Conservation (phyloP, 2,113 vertebrate species). For the Illadopsis cleaveri region DNA sequence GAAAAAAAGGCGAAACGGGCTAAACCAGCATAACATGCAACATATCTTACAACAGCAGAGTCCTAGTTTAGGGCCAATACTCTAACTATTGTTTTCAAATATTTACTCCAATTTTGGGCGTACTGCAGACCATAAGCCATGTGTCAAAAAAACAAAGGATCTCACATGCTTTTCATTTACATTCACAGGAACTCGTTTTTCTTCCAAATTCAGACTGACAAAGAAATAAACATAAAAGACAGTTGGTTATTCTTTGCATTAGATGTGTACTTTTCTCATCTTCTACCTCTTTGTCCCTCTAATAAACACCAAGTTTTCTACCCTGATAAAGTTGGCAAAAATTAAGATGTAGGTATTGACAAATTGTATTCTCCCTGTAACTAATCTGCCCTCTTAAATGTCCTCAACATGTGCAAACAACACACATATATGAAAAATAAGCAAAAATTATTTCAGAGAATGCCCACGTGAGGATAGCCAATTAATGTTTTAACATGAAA, state of each 20-base stretch:
- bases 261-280: background rate
- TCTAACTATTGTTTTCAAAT: background rate
- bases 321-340: background rate
- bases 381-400: background rate
- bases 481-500: background rate
- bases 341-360: background rate
- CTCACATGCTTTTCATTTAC: background rate
- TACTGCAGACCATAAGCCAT: background rate
- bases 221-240: background rate
- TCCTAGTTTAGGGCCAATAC: background rate
- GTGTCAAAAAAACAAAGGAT: background rate
- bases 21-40: background rate
- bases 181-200: background rate
- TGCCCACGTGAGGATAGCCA: accelerated
- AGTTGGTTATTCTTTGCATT: background rate
- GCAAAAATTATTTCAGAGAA: background rate
- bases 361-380: background rate
- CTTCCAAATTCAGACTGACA: background rate
- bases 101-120: background rate
- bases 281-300: background rate
- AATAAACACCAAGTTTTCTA: background rate
- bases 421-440: accelerated
- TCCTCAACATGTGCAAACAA: background rate
- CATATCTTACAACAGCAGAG: accelerated
- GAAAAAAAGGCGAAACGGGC: no score